These are phyloP conservation scores for Mormyrops attenuatus DNA, from an alignment of 2,797 vertebrate species.

Conservation along the genomic window DNA sequence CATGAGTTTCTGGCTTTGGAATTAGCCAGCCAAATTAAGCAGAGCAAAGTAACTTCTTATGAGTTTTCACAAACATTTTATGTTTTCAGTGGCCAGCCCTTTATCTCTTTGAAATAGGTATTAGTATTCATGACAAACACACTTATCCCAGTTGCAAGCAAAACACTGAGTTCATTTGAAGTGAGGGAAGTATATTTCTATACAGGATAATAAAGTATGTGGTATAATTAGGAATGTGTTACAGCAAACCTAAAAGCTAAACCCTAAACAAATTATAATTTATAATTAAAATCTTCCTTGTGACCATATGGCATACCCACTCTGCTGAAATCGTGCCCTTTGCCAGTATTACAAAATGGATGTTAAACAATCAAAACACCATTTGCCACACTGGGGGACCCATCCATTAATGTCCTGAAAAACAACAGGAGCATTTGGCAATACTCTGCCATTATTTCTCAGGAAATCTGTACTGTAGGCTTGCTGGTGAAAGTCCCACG, in stretches of 20 bases:
- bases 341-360: slow-evolving; percentile 55
- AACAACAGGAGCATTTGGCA: slow-evolving; percentile 57
- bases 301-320: slow-evolving; percentile 61
- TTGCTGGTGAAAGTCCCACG: slow-evolving; percentile 1
- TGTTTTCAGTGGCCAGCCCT: not conserved
- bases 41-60: not conserved
- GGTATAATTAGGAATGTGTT: not conserved
- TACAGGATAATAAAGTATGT: not conserved
- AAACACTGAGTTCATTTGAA: not conserved
- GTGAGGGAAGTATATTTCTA: not conserved
- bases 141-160: not conserved
- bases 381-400: slow-evolving; percentile 58
- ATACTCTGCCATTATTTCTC: slow-evolving; percentile 34
- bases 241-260: not conserved
- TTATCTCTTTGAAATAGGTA: not conserved
- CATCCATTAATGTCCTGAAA: slow-evolving; percentile 52
- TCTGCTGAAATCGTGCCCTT: slow-evolving; percentile 45
- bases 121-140: not conserved
- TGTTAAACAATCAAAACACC: slow-evolving; percentile 71
- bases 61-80: not conserved
- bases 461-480: not conserved
- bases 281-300: slow-evolving; percentile 60
- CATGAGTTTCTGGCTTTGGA: not conserved
- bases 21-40: not conserved
- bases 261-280: slow-evolving; percentile 56